Conservation (phyloP, 2,888 invertebrate genomes). For the Taenaris catops region DNA sequence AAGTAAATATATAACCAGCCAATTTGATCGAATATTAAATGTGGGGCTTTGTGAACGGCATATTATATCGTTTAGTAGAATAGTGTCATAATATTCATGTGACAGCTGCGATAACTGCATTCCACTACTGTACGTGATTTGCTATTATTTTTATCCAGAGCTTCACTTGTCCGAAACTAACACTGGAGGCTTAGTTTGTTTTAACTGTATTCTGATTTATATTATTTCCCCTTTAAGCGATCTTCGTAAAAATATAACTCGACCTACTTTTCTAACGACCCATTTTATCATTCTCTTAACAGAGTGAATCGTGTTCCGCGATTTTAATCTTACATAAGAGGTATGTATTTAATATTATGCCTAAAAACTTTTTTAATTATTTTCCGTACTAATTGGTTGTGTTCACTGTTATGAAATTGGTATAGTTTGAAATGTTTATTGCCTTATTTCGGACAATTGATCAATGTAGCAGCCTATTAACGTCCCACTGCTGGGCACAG, state of each 20-base stretch:
- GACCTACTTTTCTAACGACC: slow-evolving; percentile 60
- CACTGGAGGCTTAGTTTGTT: slow-evolving; percentile 15
- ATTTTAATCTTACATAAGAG: slow-evolving; percentile 30
- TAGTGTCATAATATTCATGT: slow-evolving; percentile 45
- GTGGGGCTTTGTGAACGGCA: slow-evolving; percentile 48
- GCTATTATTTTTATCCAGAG: slow-evolving; percentile 48
- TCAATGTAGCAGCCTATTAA: too few species aligned
- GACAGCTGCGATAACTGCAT: slow-evolving; percentile 59
- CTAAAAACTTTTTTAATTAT: slow-evolving; percentile 15
- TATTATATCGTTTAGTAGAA: slow-evolving; percentile 28
- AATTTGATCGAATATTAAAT: slow-evolving; percentile 36
- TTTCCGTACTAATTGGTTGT: slow-evolving; percentile 9
- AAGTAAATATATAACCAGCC: slow-evolving; percentile 33
- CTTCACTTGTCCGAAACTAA: slow-evolving; percentile 69
- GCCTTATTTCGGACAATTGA: slow-evolving; percentile 65
- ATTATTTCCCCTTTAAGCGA: slow-evolving; percentile 41
- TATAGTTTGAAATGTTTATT: slow-evolving; percentile 21
- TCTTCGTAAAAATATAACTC: slow-evolving; percentile 48
- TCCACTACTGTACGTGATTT: slow-evolving; percentile 59
- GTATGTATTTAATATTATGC: slow-evolving; percentile 14
- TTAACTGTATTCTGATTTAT: slow-evolving; percentile 27
- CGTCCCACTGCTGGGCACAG: too few species aligned
- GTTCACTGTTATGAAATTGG: slow-evolving; percentile 13
- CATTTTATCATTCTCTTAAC: slow-evolving; percentile 49
- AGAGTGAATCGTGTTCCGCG: slow-evolving; percentile 37